Evolutionary conservation across 2,113 vertebrate genomes (phyloP), one percentile per base, ranked within the genome.

Genomic region (Tichodroma muraria): DNA sequence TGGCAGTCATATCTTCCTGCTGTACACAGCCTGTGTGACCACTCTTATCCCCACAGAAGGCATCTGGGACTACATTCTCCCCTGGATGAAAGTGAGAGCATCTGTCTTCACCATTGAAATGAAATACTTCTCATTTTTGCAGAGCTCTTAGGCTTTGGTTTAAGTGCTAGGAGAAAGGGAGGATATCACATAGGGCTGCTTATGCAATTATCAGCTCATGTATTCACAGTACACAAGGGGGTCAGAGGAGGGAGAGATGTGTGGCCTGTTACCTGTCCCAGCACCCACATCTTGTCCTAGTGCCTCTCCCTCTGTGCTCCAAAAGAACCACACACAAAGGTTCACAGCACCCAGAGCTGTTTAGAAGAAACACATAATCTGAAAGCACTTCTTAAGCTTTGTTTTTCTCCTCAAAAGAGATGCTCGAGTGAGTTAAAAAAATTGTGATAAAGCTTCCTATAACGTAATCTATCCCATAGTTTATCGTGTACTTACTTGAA

Each of bases 101-200:
- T 92, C 90, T 94, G 90, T 89, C 80, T 89, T 86, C 80, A 44
- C 73, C 70, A 90, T 6, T 18, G 15, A 89, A 91, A 79, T 28
- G 0, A 94, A 92, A 85, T 45, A 69, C 37, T 63, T 61, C 38
- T 70, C 45, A 28, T 53, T 91, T 92, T 31, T 81, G 53, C 78
- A 93, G 83, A 94, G 42, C 56, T 70, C 80, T 80, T 23, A 42
- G 21, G 27, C 19, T n/a, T 44, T 31, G 56, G n/a, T 60, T 71
- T 38, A 78, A 87, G 47, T 20, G 38, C 33, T 60, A 30, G n/a
- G 40, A 68, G 47, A 45, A 85, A 79, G 22, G 13, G 9, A 20
- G 18, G 35, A 20, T 72, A 60, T 45, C 22, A 17, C 4, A 56
- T 0, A 27, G 40, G 25, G 42, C 61, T 91, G 78, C 40, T 89